Evolutionary conservation across 2,113 vertebrate species (phyloP).

Genomic region (Tupaia chinensis): DNA sequence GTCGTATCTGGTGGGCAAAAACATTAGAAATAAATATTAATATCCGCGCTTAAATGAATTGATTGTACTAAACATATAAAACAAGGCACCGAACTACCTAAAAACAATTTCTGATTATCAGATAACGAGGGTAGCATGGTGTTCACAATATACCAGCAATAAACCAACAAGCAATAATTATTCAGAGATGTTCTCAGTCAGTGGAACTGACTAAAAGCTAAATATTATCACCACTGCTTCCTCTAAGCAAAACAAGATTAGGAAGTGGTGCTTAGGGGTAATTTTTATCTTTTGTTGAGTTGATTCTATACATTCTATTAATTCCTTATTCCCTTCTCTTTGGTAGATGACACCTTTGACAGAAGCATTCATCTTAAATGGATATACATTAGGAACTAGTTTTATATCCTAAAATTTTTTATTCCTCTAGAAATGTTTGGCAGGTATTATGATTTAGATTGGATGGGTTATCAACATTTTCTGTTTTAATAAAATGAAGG

Average conservation of each 20-base stretch:
- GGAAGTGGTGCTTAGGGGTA: not conserved
- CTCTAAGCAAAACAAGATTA: not conserved
- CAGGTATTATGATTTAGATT: not conserved
- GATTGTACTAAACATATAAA: not conserved
- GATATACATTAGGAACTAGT: not conserved
- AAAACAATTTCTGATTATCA: not conserved
- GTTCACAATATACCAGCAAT: not conserved
- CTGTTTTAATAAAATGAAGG: conserved; percentile 3
- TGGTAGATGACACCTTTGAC: not conserved
- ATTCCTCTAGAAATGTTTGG: conserved; percentile 2
- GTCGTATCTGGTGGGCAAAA: too few species aligned
- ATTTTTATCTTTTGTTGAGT: not conserved
- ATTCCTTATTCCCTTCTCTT: not conserved
- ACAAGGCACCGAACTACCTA: not conserved
- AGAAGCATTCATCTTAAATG: conserved; percentile 2
- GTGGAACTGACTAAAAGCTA: not conserved
- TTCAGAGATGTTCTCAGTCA: not conserved
- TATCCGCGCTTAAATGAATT: not conserved
- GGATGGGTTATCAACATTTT: conserved; percentile 18
- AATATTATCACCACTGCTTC: not conserved
- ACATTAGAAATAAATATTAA: not conserved
- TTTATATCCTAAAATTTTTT: not conserved
- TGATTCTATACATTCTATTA: not conserved
- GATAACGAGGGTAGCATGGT: not conserved
- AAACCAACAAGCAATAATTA: not conserved